Percentiles rank a stretch among this genome's conserved stretches.
Evolutionary conservation across 2,888 invertebrate genomes (phyloP).

Genomic region (Eupeodes luniger): DNA sequence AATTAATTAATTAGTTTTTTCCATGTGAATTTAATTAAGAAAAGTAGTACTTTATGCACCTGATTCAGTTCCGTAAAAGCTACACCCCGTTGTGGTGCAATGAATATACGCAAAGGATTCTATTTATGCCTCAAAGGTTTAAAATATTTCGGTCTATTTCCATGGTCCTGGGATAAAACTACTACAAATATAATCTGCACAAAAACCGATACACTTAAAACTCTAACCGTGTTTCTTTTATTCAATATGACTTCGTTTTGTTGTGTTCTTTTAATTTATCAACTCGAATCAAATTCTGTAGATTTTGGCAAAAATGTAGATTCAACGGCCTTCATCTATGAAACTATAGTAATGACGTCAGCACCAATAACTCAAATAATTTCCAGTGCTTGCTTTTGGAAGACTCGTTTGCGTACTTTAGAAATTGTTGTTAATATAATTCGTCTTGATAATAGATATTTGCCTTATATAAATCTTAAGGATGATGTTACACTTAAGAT

Average conservation of each 20-base stretch:
- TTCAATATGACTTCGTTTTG: neutral
- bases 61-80: neutral
- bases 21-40: neutral
- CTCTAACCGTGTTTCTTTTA: neutral
- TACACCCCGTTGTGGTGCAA: neutral
- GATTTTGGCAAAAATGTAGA: too few relatives aligned
- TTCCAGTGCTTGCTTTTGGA: neutral
- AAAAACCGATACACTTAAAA: neutral
- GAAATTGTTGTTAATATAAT: constrained; percentile 1
- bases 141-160: constrained; percentile 37
- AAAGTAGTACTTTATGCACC: too few relatives aligned
- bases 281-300: neutral
- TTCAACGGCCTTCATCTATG: neutral
- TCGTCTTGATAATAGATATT: neutral
- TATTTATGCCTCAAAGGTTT: constrained; percentile 2
- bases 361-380: neutral
- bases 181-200: neutral
- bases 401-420: neutral
- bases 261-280: neutral
- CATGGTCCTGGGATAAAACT: neutral
- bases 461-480: neutral
- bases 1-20: neutral
- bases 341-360: neutral
- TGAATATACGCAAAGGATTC: constrained; percentile 20
- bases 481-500: neutral